Evolutionary conservation across 2,888 invertebrate genomes (phyloP), one percentile per base, ranked within the genome.

Genomic region (Saturnia pavonia): DNA sequence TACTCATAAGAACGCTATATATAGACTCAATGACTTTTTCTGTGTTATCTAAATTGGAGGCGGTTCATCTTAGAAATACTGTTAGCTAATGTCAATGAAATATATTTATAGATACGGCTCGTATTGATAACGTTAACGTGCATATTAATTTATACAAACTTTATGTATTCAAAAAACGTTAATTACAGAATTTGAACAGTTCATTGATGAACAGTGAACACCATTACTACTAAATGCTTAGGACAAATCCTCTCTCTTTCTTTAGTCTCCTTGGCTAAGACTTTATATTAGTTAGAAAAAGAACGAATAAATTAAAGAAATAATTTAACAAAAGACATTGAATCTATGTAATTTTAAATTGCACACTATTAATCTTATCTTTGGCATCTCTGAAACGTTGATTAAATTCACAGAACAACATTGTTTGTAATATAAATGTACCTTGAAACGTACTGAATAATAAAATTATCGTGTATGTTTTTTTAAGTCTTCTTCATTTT

Each of bases 1-100:
- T 16, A 45, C 65, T 60, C 43, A 43, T 42, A 43, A 14, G 14
- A n/a, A 65, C 16, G 12, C 25, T 22, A 51, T 66, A 27, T 22
- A 43, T 67, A 43, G 42, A 51, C 40, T 69, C 65, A 40, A 16
- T 48, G 69, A 69, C 65, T 51, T 9, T 40, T 66, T 48, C 63
- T 40, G 40, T 69, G 65, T 69, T 42, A 51, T 66, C 48, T 65
- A n/a, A 34, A 9, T 69, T 14, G 57, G 27, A 14, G 14, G 14
- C 27, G 27, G 12, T 60, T 27, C 25, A 60, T 25, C 57, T 25
- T 14, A 60, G 27, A 27, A 60, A 60, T 60, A 54, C 54, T 22
- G n/a, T 54, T 22, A 54, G 57, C 27, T 60, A 60, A 60, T 60
- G 14, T 60, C 14, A 60, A 60, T 57, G 11, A 57, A 14, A 60